Percentiles rank a stretch among this genome's conserved stretches.
Conservation (phyloP, 64 coral and sea anemone species). For the Montipora foliosa region DNA sequence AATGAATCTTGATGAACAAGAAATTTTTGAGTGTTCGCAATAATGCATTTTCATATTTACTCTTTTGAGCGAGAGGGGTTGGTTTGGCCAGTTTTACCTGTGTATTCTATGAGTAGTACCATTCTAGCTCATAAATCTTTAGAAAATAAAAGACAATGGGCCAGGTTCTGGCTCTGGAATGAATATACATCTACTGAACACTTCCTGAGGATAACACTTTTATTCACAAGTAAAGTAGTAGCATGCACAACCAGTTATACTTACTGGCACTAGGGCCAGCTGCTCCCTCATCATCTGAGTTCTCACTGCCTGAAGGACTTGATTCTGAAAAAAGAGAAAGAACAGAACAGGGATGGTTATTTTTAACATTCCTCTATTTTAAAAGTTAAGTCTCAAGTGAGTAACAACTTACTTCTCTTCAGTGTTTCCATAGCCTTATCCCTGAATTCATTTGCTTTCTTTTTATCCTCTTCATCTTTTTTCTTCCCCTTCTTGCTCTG, state of each 20-base stretch:
- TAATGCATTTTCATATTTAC: conserved; percentile 73
- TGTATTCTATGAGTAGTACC: neutral
- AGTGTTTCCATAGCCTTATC: too few relatives aligned
- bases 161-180: conserved; percentile 53
- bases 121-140: conserved; percentile 58
- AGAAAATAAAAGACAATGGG: conserved; percentile 69
- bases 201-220: conserved; percentile 45
- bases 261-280: conserved; percentile 62
- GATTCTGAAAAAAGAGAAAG: conserved; percentile 62
- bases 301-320: conserved; percentile 62
- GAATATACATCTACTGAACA: conserved; percentile 52
- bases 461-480: too few relatives aligned
- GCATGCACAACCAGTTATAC: conserved; percentile 61
- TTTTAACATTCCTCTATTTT: conserved; percentile 57
- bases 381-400: conserved; percentile 64
- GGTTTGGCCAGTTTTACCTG: neutral
- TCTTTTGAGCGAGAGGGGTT: conserved; percentile 49
- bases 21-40: conserved; percentile 34
- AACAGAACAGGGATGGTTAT: conserved; percentile 57
- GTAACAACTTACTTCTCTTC: neutral
- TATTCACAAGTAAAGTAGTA: conserved; percentile 50
- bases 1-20: conserved; percentile 48
- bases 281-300: conserved; percentile 69
- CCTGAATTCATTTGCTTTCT: too few relatives aligned
- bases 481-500: neutral